phyloP scores from a whole-genome alignment of 1,140 invertebrate genomes.

The Eumeta japonica region DNA sequence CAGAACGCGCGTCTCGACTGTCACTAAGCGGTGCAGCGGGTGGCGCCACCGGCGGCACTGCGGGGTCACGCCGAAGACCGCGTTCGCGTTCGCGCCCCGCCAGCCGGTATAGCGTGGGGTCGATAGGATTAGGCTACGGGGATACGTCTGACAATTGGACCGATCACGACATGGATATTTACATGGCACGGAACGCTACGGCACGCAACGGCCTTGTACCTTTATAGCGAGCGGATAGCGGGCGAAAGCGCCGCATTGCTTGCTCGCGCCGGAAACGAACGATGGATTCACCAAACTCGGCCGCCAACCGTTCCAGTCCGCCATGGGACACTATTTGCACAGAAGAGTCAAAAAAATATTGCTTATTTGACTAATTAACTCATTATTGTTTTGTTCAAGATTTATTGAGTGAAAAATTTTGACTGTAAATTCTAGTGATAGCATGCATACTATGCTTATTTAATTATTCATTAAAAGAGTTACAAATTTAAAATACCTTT shows the following conservation, averaged over 20 bases:
- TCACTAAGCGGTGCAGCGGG: constrained; percentile 64
- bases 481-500: too few species aligned
- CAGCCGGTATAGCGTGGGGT: constrained; percentile 62
- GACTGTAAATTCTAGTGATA: too few species aligned
- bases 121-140: constrained; percentile 76
- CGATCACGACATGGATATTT: constrained; percentile 93
- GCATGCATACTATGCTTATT: too few species aligned
- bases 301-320: constrained; percentile 16
- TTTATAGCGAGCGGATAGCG: constrained; percentile 61
- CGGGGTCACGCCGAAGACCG: constrained; percentile 68
- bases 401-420: too few species aligned
- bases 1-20: constrained; percentile 73
- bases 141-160: constrained; percentile 92
- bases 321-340: constrained; percentile 1
- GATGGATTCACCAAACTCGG: constrained; percentile 7
- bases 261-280: too few species aligned
- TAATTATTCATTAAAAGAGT: too few species aligned
- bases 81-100: constrained; percentile 62
- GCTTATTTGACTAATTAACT: too few species aligned
- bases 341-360: too few species aligned
- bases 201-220: constrained; percentile 80
- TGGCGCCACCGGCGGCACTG: constrained; percentile 55
- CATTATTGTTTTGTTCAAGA: too few species aligned
- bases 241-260: constrained; percentile 8
- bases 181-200: constrained; percentile 87